Conservation (phyloP, 2,113 vertebrate species). For the Desmodus rotundus region DNA sequence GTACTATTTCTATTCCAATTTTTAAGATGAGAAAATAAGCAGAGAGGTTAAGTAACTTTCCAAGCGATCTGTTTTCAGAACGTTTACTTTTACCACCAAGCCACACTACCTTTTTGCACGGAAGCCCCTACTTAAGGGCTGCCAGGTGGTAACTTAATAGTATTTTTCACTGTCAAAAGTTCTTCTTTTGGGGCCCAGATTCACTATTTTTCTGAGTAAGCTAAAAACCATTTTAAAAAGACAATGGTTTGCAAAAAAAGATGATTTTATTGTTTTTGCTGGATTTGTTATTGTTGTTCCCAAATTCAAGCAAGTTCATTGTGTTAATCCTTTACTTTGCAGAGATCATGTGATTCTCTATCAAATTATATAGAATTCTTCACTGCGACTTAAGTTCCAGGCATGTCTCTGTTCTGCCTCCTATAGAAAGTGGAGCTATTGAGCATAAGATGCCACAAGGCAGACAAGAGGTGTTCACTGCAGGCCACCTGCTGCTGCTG, state of each 20-base stretch:
- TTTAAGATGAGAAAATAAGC: background rate
- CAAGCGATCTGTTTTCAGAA: background rate
- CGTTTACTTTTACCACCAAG: background rate
- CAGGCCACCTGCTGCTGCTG: background rate
- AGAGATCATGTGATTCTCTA: background rate
- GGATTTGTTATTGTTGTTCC: background rate
- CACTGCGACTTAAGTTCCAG: background rate
- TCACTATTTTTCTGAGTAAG: background rate
- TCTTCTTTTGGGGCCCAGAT: background rate
- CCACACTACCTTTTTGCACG: background rate
- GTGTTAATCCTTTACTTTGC: background rate
- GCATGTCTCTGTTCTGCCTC: background rate
- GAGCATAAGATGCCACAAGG: background rate
- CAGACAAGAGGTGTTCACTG: accelerated
- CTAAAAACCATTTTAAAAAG: background rate
- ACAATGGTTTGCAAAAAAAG: background rate
- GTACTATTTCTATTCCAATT: background rate
- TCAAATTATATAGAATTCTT: background rate
- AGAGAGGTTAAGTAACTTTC: background rate
- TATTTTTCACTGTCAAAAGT: background rate
- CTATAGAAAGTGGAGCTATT: background rate
- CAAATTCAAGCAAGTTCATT: background rate
- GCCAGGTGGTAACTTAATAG: background rate
- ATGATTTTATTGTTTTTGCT: background rate
- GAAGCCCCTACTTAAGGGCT: background rate